These are phyloP conservation scores for Ophion ellenae DNA, from an alignment of 2,888 invertebrate genomes.

Conservation along the genomic window DNA sequence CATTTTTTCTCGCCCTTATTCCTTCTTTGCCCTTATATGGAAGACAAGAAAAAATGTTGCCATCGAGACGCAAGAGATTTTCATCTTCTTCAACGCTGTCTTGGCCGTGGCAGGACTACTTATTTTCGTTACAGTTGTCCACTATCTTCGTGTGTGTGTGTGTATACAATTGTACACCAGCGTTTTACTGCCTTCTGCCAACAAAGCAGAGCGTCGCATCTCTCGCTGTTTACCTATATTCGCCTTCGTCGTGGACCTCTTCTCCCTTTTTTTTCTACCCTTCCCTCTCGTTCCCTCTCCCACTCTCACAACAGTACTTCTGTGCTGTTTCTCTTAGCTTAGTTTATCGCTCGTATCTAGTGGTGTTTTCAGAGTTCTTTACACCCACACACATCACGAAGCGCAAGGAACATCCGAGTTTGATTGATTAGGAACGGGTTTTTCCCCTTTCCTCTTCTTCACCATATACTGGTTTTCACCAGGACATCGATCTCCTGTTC, in stretches of 20 bases:
- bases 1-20: constrained; percentile 24
- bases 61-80: constrained; percentile 28
- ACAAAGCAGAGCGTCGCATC: constrained; percentile 36
- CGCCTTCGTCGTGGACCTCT: constrained; percentile 17
- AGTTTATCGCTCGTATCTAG: constrained; percentile 22
- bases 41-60: constrained; percentile 27
- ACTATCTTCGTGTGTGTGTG: constrained; percentile 13
- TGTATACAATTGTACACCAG: background rate
- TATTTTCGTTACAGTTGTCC: constrained; percentile 29
- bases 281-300: background rate
- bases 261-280: background rate
- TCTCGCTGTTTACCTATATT: constrained; percentile 29
- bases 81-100: constrained; percentile 33
- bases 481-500: too few species aligned
- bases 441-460: too few species aligned
- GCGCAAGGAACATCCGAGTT: background rate
- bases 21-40: background rate
- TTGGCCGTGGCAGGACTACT: constrained; percentile 13
- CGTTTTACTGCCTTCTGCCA: constrained; percentile 27
- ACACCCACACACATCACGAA: background rate
- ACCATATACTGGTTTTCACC: too few species aligned
- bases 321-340: background rate
- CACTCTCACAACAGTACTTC: constrained; percentile 13
- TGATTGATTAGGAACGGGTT: background rate
- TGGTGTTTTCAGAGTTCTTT: background rate